These are phyloP conservation scores for Heliothis subflexa DNA, from an alignment of 1,140 invertebrate genomes.

Conservation along the genomic window DNA sequence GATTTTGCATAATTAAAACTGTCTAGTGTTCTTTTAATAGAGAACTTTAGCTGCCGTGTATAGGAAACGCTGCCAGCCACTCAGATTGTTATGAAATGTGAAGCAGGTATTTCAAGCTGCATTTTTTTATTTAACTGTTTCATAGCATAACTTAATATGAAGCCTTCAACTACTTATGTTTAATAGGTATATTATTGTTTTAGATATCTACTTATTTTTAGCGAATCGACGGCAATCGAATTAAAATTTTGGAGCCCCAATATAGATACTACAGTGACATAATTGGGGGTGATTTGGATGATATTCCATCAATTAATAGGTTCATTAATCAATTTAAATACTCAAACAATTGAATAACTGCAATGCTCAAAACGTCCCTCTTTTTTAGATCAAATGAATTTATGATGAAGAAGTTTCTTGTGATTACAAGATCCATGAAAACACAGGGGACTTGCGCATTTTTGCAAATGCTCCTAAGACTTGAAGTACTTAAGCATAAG, in stretches of 20 bases:
- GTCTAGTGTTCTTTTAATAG: conserved; percentile 58
- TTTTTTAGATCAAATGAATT: not conserved
- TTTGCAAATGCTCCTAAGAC: conserved; percentile 29
- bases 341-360: too few species aligned
- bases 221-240: too few species aligned
- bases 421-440: not conserved
- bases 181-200: not conserved
- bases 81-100: not conserved
- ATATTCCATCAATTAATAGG: too few species aligned
- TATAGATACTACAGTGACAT: too few species aligned
- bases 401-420: not conserved
- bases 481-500: conserved; percentile 37
- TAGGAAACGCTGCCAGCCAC: conserved; percentile 27
- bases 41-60: conserved; percentile 40
- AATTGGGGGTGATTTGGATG: too few species aligned
- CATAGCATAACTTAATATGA: too few species aligned
- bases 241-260: too few species aligned
- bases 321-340: too few species aligned
- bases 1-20: conserved; percentile 81
- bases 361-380: not conserved
- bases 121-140: too few species aligned
- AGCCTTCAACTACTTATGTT: not conserved
- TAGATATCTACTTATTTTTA: too few species aligned
- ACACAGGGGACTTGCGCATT: not conserved
- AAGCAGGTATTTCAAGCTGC: not conserved